These are phyloP conservation scores for Helicoverpa armigera DNA, from an alignment of 1,140 invertebrate genomes.

Conservation along the genomic window DNA sequence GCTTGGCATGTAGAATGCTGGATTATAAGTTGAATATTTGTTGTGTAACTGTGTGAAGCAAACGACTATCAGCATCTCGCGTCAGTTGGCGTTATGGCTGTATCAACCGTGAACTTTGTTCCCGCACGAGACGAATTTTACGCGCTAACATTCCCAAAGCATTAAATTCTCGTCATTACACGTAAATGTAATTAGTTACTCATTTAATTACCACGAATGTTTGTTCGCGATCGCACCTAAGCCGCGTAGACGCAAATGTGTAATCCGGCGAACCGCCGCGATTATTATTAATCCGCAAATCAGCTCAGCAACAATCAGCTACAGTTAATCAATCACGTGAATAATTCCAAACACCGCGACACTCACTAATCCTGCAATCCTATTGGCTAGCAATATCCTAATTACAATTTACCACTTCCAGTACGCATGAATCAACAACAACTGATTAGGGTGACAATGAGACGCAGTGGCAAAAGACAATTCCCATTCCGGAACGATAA, in stretches of 20 bases:
- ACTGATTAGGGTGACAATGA: slow-evolving; percentile 59
- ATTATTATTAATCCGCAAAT: background rate
- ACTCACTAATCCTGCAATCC: slow-evolving; percentile 16
- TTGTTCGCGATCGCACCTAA: too few species aligned
- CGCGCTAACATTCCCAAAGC: too few species aligned
- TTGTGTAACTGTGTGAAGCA: background rate
- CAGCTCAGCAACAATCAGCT: background rate
- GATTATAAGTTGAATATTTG: slow-evolving; percentile 20
- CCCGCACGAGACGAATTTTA: too few species aligned
- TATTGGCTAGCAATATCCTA: slow-evolving; percentile 10
- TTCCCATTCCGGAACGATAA: slow-evolving; percentile 43
- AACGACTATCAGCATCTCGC: too few species aligned
- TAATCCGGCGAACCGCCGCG: background rate
- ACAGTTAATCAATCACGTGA: slow-evolving; percentile 25
- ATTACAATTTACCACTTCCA: slow-evolving; percentile 47
- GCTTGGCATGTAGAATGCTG: slow-evolving; percentile 12
- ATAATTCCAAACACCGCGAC: background rate
- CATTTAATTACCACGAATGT: too few species aligned
- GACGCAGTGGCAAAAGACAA: slow-evolving; percentile 48
- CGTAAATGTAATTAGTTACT: too few species aligned
- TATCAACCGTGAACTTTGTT: too few species aligned
- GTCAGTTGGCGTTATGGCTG: too few species aligned
- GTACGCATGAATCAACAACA: slow-evolving; percentile 36
- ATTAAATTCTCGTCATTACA: too few species aligned
- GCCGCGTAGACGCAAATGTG: background rate